Evolutionary conservation across 2,113 vertebrate species (phyloP).

Genomic region (Oxyruncus cristatus): DNA sequence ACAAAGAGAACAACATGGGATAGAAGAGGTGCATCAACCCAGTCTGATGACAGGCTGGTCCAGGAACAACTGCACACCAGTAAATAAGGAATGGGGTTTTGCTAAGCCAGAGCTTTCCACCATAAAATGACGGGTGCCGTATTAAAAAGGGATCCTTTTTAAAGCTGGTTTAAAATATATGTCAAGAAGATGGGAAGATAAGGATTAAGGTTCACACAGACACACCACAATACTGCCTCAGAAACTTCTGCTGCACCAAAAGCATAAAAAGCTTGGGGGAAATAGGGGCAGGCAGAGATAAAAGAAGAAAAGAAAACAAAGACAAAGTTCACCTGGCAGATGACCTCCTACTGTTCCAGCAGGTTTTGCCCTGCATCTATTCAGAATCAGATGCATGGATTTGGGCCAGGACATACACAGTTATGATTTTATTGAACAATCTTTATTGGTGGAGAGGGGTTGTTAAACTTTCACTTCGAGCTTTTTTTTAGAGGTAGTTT

Average conservation of each 20-base stretch:
- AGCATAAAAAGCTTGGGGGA: background rate
- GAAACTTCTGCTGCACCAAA: background rate
- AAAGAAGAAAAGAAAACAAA: background rate
- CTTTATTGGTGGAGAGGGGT: conserved; percentile 4
- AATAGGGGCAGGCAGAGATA: background rate
- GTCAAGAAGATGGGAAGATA: background rate
- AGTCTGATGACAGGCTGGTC: accelerated
- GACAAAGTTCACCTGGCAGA: background rate
- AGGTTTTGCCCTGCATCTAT: background rate
- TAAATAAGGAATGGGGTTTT: background rate
- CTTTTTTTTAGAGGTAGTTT: background rate
- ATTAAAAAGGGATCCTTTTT: background rate
- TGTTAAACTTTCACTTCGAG: background rate
- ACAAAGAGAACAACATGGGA: background rate
- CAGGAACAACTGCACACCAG: background rate
- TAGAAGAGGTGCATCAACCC: background rate
- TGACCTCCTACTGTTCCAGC: background rate
- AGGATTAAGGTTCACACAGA: background rate
- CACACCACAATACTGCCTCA: background rate
- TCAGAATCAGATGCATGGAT: background rate
- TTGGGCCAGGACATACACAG: background rate
- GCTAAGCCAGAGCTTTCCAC: background rate
- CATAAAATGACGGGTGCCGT: background rate
- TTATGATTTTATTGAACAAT: conserved; percentile 11
- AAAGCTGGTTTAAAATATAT: background rate